Base-by-base conservation (phyloP, 2,113 vertebrate species). In the Trichechus manatus region DNA sequence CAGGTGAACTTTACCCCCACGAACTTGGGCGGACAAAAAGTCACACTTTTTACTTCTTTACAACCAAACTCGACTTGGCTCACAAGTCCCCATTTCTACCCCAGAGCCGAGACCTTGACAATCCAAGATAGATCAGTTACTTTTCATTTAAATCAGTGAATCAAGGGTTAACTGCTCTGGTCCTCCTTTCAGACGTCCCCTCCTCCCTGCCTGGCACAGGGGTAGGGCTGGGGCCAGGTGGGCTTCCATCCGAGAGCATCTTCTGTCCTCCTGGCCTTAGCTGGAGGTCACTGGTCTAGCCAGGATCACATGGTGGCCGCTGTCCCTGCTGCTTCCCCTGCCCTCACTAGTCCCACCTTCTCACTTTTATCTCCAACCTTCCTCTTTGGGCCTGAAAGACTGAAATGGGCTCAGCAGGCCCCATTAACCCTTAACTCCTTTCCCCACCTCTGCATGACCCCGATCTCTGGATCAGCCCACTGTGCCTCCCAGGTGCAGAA, bases 1-100 rank as follows among this genome's bases (percentile, higher is more conserved):
- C 6, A 25, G 5, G 1, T n/a, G 19, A 13, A 53, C 9, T n/a
- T 36, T 42, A 50, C 70, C 5, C 0, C 70, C 33, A 2, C 0
- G 10, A 11, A 33, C 14, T 61, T 36, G 63, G 14, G 23, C 61
- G 36, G 23, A 27, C 44, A 74, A n/a, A 36, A 0, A 17, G 47
- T 53, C 14, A 47, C 59, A 20, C 59, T 22, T 61, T 61, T 47
- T 27, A 36, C 7, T 89, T 47, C 31, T 36, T 17, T n/a, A 25
- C 23, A 11, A 7, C 66, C 13, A 22, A 36, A 13, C 31, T 80
- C 74, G 23, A 0, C 74, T 14, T 74, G 53, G 56, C 13, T 72
- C 20, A 9, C 23, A 39, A 61, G 47, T 15, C 15, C 6, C 27
- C 9, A 29, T 72, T 39, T 84, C 61, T 25, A 8, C 44, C 2